A percentile compares a stretch with the other conserved stretches of the same genome.
These are phyloP conservation scores for Clarias magur DNA, from an alignment of 2,113 vertebrate genomes.

Conservation along the genomic window DNA sequence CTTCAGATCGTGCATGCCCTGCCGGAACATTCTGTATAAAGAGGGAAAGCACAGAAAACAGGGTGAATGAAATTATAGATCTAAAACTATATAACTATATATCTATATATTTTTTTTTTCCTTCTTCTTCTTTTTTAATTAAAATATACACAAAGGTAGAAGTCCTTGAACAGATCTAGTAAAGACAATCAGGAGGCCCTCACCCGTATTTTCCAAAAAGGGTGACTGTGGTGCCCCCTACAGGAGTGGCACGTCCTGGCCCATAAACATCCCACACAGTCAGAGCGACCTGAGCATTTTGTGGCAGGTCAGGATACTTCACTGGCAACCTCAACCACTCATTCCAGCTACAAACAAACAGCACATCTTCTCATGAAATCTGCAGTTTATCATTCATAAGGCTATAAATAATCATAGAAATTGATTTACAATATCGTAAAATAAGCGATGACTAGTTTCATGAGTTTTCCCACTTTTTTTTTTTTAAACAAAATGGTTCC, in stretches of 20 bases:
- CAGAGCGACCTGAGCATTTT: conserved; percentile 91
- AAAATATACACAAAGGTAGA: background rate
- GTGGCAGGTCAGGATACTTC: conserved; percentile 94
- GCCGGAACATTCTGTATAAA: conserved; percentile 88
- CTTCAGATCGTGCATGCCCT: conserved; percentile 98
- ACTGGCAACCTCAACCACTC: conserved; percentile 95
- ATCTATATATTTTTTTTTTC: no score
- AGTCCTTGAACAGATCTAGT: background rate
- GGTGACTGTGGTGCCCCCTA: conserved; percentile 93
- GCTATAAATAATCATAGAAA: background rate
- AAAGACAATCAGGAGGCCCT: conserved; percentile 27
- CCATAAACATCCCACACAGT: conserved; percentile 98
- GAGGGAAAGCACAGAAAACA: background rate
- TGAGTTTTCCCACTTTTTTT: background rate
- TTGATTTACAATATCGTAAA: background rate
- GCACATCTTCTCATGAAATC: background rate
- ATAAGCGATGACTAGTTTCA: background rate
- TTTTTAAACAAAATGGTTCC: background rate
- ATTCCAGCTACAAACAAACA: conserved; percentile 82
- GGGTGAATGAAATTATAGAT: background rate
- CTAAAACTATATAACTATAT: no score
- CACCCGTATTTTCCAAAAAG: conserved; percentile 98
- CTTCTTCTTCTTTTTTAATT: no score
- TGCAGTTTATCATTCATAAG: background rate
- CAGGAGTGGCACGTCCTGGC: conserved; percentile 90